These are phyloP conservation scores for Uropsilus gracilis DNA, from an alignment of 2,113 vertebrate genomes.

Conservation along the genomic window DNA sequence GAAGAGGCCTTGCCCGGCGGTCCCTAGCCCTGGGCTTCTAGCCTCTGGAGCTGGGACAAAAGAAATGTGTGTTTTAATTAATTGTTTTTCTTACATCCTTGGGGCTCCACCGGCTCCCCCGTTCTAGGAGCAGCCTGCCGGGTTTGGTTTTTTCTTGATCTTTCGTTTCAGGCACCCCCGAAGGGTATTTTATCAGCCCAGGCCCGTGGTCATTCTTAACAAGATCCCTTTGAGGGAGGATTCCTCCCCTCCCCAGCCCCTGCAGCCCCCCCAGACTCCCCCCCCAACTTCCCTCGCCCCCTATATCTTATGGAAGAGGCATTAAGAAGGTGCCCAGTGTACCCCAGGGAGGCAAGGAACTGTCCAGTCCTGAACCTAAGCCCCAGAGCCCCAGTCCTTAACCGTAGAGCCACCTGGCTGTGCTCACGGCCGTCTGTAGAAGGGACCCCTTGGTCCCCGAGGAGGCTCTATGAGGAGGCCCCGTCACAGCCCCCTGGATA, in stretches of 20 bases:
- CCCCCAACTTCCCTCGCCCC: no score
- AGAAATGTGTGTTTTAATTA: not conserved
- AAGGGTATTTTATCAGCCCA: not conserved
- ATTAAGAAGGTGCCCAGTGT: not conserved
- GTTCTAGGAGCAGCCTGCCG: no score
- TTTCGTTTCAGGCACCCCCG: not conserved
- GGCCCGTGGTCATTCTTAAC: no score
- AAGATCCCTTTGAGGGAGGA: no score
- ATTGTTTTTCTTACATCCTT: no score
- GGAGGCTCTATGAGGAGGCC: not conserved
- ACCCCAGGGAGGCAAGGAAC: not conserved
- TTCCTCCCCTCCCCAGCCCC: no score
- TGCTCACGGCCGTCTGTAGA: not conserved
- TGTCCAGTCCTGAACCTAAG: not conserved
- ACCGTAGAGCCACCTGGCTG: not conserved
- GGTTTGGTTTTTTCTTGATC: no score
- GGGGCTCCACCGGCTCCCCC: no score
- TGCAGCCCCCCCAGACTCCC: no score
- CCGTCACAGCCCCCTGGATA: not conserved
- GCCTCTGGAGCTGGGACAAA: not conserved
- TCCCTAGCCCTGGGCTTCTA: not conserved
- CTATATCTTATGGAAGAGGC: not conserved
- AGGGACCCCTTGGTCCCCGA: not conserved
- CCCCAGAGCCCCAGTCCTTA: not conserved
- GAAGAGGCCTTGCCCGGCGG: no score